Percentiles rank a stretch among this genome's conserved stretches.
Evolutionary conservation across 2,888 invertebrate genomes (phyloP).

Genomic region (Hypercompe scribonia): DNA sequence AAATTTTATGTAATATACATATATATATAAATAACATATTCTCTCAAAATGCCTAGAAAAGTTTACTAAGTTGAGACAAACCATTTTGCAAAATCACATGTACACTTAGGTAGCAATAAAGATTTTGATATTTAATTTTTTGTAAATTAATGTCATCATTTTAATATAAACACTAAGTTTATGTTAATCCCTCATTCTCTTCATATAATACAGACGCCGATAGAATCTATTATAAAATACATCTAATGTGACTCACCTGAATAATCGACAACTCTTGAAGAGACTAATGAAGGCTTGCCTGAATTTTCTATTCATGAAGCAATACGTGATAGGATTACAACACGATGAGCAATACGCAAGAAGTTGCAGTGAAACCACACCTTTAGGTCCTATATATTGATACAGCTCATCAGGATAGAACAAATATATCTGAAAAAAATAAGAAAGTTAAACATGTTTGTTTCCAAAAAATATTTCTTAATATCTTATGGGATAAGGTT

Average conservation of each 20-base stretch:
- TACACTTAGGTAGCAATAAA: too few species aligned
- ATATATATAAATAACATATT: too few species aligned
- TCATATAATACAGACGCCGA: too few species aligned
- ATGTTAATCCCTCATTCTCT: not conserved
- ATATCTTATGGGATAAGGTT: too few species aligned
- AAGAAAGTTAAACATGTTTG: not conserved
- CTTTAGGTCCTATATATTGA: conserved; percentile 90
- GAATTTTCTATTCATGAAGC: conserved; percentile 96
- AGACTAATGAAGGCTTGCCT: conserved; percentile 92
- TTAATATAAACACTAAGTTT: not conserved
- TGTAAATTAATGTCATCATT: too few species aligned
- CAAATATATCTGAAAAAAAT: conserved; percentile 84
- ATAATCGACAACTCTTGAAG: conserved; percentile 88
- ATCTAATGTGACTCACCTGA: conserved; percentile 74
- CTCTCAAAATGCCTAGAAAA: too few species aligned
- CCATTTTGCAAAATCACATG: too few species aligned
- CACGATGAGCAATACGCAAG: conserved; percentile 94
- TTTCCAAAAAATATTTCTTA: not conserved
- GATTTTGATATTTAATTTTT: too few species aligned
- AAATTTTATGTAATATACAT: too few species aligned
- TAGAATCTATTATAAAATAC: too few species aligned
- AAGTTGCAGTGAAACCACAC: conserved; percentile 91
- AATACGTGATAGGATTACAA: conserved; percentile 96
- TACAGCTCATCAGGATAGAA: conserved; percentile 91
- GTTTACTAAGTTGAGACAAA: too few species aligned